Conservation (phyloP, 2,888 invertebrate genomes). For the Aporophyla nigra region DNA sequence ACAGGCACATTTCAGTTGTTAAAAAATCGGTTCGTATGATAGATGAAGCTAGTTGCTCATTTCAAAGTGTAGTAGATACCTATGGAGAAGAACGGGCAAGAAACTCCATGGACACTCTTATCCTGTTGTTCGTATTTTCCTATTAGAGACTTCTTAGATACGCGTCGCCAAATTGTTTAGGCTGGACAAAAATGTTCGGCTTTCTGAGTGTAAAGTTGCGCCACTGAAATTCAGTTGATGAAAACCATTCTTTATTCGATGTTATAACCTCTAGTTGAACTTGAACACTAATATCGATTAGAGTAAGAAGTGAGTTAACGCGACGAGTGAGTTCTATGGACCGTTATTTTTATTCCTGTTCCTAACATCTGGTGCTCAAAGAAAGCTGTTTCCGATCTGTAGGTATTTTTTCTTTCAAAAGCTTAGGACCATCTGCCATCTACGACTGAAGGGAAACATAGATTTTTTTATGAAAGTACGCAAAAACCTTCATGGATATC, state of each 20-base stretch:
- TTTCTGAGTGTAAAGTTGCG: neutral
- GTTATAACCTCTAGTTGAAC: neutral
- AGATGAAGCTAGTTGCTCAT: neutral
- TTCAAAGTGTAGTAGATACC: no score
- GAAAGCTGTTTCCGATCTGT: constrained; percentile 21
- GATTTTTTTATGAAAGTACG: neutral
- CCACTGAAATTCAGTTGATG: neutral
- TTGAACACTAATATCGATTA: neutral
- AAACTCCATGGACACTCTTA: neutral
- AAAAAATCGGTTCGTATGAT: neutral
- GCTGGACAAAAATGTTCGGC: neutral
- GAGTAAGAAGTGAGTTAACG: constrained; percentile 2
- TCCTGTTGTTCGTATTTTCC: neutral
- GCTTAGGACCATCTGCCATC: no score
- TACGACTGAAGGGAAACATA: neutral
- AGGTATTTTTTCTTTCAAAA: neutral
- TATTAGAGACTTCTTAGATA: neutral
- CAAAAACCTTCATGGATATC: neutral
- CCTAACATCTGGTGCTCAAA: neutral
- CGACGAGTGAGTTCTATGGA: neutral
- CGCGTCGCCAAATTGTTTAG: neutral
- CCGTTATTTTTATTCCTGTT: no score
- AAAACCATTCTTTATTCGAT: neutral
- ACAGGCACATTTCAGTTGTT: neutral
- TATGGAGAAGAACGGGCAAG: neutral